A percentile compares a stretch with the other conserved stretches of the same genome.
Conservation (phyloP, 1,140 invertebrate genomes). For the Oncopodura yosiiana region DNA sequence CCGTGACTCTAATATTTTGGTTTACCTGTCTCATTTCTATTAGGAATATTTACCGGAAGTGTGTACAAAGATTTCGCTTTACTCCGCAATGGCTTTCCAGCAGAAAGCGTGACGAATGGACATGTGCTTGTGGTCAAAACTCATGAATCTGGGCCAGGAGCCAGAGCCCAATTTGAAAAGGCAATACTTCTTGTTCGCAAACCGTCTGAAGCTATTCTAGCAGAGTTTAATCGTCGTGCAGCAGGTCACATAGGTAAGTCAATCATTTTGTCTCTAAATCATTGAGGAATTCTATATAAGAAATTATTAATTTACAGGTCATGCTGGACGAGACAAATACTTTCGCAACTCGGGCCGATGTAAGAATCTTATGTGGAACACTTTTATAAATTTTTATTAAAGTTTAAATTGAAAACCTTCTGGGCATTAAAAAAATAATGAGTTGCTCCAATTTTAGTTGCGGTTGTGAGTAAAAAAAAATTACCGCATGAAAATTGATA, state of each 20-base stretch:
- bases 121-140: conserved; percentile 70
- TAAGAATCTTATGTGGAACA: conserved; percentile 38
- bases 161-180: conserved; percentile 50
- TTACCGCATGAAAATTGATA: too few species aligned
- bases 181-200: conserved; percentile 60
- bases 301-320: too few species aligned
- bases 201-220: conserved; percentile 58
- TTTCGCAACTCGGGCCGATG: conserved; percentile 51
- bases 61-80: conserved; percentile 67
- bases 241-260: conserved; percentile 63
- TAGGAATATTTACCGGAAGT: conserved; percentile 61
- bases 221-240: conserved; percentile 60
- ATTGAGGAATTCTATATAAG: too few species aligned
- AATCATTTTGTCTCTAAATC: too few species aligned
- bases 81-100: conserved; percentile 63
- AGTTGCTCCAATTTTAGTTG: too few species aligned
- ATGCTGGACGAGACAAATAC: conserved; percentile 47
- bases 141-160: conserved; percentile 57
- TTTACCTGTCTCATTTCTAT: conserved; percentile 14
- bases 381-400: neutral
- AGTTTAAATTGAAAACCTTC: too few species aligned
- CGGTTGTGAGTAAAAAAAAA: too few species aligned
- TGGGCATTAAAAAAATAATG: too few species aligned
- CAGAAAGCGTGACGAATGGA: conserved; percentile 60
- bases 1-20: neutral